phyloP scores from a whole-genome alignment of 2,888 invertebrate species.

The Latrodectus elegans region DNA sequence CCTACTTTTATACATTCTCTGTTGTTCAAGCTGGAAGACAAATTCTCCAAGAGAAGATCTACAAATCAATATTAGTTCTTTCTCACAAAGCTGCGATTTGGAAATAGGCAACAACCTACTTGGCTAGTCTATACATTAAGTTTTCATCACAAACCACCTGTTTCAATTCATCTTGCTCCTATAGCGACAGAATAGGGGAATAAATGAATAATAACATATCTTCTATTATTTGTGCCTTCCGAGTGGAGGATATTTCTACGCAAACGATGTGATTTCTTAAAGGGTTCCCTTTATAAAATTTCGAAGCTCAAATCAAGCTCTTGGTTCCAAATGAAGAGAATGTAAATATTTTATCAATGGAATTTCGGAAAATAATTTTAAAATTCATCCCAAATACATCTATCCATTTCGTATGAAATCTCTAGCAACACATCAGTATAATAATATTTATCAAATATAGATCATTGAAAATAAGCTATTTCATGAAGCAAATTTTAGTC shows the following conservation, averaged over 20 bases:
- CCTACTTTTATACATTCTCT: no score
- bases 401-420: no score
- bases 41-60: background rate
- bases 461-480: no score
- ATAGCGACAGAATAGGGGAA: slow-evolving; percentile 38
- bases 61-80: slow-evolving; percentile 35
- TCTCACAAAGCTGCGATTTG: slow-evolving; percentile 29
- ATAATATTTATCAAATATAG: no score
- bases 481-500: no score
- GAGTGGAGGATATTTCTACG: slow-evolving; percentile 38
- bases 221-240: slow-evolving; percentile 46
- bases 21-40: no score
- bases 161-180: slow-evolving; percentile 57
- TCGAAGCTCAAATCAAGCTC: no score
- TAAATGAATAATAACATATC: slow-evolving; percentile 41
- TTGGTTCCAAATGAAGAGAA: no score
- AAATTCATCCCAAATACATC: no score
- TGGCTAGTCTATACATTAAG: slow-evolving; percentile 47
- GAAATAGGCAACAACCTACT: slow-evolving; percentile 48
- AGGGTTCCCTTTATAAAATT: background rate
- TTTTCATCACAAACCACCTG: slow-evolving; percentile 64
- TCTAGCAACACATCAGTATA: no score
- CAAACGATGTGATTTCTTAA: slow-evolving; percentile 16
- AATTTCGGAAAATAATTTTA: no score
- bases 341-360: no score